Percentiles rank a stretch among this genome's conserved stretches.
phyloP scores from a whole-genome alignment of 2,113 vertebrate species.

The Alexandromys fortis region DNA sequence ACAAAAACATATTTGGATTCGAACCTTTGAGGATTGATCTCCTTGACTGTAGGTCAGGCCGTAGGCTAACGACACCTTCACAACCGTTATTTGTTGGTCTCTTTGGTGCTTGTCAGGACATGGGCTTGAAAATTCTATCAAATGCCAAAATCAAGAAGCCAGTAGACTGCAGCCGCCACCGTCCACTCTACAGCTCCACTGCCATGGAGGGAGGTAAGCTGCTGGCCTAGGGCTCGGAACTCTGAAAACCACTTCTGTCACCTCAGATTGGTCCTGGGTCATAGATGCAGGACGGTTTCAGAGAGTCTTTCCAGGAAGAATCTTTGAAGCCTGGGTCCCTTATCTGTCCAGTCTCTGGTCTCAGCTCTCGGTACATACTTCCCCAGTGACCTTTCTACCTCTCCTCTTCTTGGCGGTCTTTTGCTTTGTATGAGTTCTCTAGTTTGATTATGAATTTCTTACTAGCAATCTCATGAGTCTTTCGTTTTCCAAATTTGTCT shows the following conservation, averaged over 20 bases:
- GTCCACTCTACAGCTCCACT: rapidly evolving
- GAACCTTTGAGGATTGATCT: not conserved
- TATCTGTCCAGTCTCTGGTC: not conserved
- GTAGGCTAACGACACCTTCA: not conserved
- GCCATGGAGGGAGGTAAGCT: rapidly evolving
- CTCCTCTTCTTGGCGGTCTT: not conserved
- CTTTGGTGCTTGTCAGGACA: slow-evolving; percentile 70
- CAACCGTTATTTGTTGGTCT: not conserved
- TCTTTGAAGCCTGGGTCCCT: slow-evolving; percentile 4
- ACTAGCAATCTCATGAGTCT: too few relatives aligned
- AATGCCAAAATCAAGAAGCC: slow-evolving; percentile 83
- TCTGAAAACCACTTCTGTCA: not conserved
- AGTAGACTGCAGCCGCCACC: not conserved
- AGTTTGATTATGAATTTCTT: not conserved
- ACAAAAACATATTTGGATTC: slow-evolving; percentile 16
- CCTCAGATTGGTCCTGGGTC: not conserved
- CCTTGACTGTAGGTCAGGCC: not conserved
- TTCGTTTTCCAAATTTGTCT: not conserved
- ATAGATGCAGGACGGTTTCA: not conserved
- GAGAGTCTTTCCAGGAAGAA: not conserved
- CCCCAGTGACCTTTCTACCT: not conserved
- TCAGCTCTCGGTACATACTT: not conserved
- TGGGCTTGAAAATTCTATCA: slow-evolving; percentile 82
- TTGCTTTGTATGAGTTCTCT: not conserved
- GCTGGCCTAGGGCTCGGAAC: not conserved